phyloP scores from a whole-genome alignment of 2,888 invertebrate species.

The Melitaea athalia region DNA sequence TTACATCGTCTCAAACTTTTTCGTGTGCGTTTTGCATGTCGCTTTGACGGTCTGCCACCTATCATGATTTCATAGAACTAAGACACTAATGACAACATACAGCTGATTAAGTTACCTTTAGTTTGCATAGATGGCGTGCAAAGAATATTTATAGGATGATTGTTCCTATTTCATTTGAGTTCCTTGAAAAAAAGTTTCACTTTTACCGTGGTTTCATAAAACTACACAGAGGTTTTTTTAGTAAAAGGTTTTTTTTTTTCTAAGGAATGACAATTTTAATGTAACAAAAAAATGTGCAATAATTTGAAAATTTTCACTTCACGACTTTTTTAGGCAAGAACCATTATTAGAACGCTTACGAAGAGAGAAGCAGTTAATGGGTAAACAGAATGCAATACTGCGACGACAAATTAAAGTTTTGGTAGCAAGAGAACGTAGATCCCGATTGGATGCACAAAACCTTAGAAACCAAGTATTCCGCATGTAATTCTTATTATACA shows the following conservation, averaged over 20 bases:
- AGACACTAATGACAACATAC: no score
- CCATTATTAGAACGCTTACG: slow-evolving; percentile 72
- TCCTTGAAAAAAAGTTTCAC: no score
- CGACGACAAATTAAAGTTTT: slow-evolving; percentile 74
- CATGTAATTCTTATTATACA: slow-evolving; percentile 54
- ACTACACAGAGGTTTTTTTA: no score
- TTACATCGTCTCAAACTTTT: no score
- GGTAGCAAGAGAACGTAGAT: slow-evolving; percentile 68
- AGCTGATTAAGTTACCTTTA: no score
- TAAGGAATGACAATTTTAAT: neutral
- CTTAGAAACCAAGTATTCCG: slow-evolving; percentile 74
- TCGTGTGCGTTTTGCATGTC: no score
- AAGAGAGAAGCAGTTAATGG: slow-evolving; percentile 69
- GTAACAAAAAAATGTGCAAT: neutral
- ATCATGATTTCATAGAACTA: no score
- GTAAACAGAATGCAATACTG: slow-evolving; percentile 71
- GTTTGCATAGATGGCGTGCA: no score
- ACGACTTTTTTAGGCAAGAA: slow-evolving; percentile 66
- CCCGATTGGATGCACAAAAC: slow-evolving; percentile 74
- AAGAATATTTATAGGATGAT: no score
- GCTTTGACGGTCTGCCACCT: no score
- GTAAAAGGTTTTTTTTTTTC: neutral
- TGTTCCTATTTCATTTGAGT: no score
- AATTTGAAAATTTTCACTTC: neutral
- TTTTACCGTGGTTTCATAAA: no score